Evolutionary conservation across 2,888 invertebrate species (phyloP), one percentile per base, ranked within the genome.

Genomic region (Lacanobia wlatinum): DNA sequence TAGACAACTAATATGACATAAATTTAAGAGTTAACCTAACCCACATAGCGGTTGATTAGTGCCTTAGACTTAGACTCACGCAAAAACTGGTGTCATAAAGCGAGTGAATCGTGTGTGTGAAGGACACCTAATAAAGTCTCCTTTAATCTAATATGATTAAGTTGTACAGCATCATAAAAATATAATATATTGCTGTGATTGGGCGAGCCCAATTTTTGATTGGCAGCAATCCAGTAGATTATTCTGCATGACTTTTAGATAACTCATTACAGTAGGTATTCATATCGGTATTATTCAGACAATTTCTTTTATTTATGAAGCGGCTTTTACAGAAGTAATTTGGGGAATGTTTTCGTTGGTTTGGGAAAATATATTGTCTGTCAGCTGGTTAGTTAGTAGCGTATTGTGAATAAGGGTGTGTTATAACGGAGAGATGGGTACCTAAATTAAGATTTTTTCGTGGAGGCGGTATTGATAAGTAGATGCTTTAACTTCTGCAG

Each of bases 211-310:
- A 73, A 73, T 75, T 83, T 80, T 78, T 67, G 69, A 46, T 72
- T 83, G 86, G 86, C 81, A 75, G 34, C 40, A 9, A 58, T 74
- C 85, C 85, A 85, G 76, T 69, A 74, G 75, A 83, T 82, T 77
- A 84, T 78, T 61, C 55, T 76, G 63, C 71, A 76, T 73, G 75
- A 79, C 73, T 85, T 70, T 81, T 66, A 72, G 70, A 83, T 78
- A 82, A 79, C 60, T 79, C 72, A 82, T 76, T 75, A 76, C 71
- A 73, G 60, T 78, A 50, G 46, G 38, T 72, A 77, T 73, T 80
- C 73, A 67, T 75, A 75, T 80, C 56, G 64, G 63, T 73, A 73
- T 74, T 82, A 74, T 76, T 69, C 76, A 71, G 71, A 73, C 69
- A 73, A 75, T 74, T 79, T 76, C 72, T 82, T 82, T 85, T 84